phyloP scores from a whole-genome alignment of 2,113 vertebrate genomes.

The Octodon degus region DNA sequence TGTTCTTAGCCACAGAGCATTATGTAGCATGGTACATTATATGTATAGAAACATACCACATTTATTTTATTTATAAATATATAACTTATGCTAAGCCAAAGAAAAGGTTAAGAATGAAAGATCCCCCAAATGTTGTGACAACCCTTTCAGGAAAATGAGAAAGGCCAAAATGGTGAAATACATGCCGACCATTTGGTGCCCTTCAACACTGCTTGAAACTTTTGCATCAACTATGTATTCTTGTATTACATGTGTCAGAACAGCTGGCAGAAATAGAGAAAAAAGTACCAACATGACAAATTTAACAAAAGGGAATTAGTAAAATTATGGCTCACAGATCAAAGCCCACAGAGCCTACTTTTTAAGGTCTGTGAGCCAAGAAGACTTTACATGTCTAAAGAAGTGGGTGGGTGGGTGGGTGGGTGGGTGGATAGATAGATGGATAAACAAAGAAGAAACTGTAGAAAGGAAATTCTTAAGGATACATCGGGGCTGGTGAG shows the following conservation, averaged over 20 bases:
- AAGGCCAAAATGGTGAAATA: conserved; percentile 10
- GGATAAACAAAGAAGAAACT: not conserved
- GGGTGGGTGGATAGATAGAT: not conserved
- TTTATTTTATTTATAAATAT: not conserved
- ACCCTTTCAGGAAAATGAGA: conserved; percentile 27
- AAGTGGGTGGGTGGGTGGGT: not conserved
- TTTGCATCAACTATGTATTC: conserved; percentile 21
- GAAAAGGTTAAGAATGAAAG: not conserved
- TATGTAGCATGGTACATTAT: not conserved
- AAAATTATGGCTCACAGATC: not conserved
- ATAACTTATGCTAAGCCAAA: not conserved
- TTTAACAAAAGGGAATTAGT: not conserved
- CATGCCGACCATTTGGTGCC: not conserved
- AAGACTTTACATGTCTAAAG: not conserved
- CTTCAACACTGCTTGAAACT: not conserved
- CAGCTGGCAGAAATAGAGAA: not conserved
- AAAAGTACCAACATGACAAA: not conserved
- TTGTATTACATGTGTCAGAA: not conserved
- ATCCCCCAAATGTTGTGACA: not conserved
- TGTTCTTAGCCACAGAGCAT: not conserved
- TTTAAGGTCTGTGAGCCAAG: not conserved
- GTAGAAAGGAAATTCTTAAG: not conserved
- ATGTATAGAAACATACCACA: not conserved
- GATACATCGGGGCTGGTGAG: too few relatives aligned
- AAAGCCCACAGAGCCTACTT: not conserved